Conservation (phyloP, 1,140 invertebrate genomes). For the Pristionchus pacificus region DNA sequence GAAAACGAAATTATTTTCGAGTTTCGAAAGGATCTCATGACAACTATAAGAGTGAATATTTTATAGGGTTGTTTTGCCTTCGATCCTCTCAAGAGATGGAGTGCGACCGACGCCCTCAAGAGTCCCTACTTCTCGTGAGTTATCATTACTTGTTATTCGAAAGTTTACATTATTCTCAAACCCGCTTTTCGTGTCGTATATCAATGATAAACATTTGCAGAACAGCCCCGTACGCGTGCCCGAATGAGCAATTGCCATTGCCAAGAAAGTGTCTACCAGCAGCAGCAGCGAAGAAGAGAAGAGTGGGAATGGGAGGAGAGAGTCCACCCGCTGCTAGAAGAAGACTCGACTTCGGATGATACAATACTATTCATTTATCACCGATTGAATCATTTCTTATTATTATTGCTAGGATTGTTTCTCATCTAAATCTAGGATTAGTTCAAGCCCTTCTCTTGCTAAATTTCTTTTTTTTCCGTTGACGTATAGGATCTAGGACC, state of each 20-base stretch:
- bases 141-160: background rate
- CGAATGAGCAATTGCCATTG: slow-evolving; percentile 48
- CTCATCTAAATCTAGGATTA: no score
- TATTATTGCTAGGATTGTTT: no score
- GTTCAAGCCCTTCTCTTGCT: no score
- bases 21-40: no score
- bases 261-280: slow-evolving; percentile 19
- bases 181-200: background rate
- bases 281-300: background rate
- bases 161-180: background rate
- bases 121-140: slow-evolving; percentile 41
- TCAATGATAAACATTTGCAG: slow-evolving; percentile 10
- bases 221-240: slow-evolving; percentile 44
- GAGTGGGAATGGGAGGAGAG: background rate
- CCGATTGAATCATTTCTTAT: no score
- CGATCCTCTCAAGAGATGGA: slow-evolving; percentile 78
- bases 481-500: no score
- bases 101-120: slow-evolving; percentile 55
- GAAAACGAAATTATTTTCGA: no score
- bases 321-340: slow-evolving; percentile 12
- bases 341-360: slow-evolving; percentile 18
- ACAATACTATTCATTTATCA: no score
- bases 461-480: no score
- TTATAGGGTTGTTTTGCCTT: slow-evolving; percentile 65
- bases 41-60: background rate